Evolutionary conservation across 1,140 invertebrate species (phyloP).

Genomic region (Chelonus insularis): DNA sequence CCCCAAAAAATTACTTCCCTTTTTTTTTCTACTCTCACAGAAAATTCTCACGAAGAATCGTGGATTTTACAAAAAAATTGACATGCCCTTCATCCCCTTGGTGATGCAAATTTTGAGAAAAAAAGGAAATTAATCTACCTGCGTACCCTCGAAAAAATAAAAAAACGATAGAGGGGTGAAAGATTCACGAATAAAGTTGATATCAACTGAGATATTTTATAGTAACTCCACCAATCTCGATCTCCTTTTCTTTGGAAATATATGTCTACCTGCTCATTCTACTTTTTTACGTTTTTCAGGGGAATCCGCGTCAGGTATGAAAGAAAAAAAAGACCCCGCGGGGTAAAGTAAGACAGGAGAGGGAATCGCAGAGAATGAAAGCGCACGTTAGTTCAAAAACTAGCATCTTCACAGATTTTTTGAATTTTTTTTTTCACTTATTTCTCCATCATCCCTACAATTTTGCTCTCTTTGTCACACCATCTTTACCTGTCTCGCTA

Average conservation of each 20-base stretch:
- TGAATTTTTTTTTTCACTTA: constrained; percentile 41
- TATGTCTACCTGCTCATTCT: constrained; percentile 36
- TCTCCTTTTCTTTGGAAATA: constrained; percentile 12
- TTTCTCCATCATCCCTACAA: constrained; percentile 33
- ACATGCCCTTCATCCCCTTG: not conserved
- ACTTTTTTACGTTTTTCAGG: constrained; percentile 41
- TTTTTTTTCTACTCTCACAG: constrained; percentile 11
- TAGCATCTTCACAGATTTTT: constrained; percentile 40
- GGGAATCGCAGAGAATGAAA: constrained; percentile 25
- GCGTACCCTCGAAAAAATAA: not conserved
- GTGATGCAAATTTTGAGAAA: constrained; percentile 36
- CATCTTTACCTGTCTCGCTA: constrained; percentile 35
- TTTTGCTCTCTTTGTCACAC: constrained; percentile 27
- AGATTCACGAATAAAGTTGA: constrained; percentile 12
- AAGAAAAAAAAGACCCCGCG: constrained; percentile 28
- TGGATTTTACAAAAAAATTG: constrained; percentile 1
- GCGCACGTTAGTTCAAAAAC: constrained; percentile 33
- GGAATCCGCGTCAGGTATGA: constrained; percentile 49
- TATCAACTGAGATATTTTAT: constrained; percentile 42
- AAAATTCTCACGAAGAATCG: constrained; percentile 26
- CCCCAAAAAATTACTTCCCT: constrained; percentile 40
- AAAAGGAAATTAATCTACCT: constrained; percentile 25
- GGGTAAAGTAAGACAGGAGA: constrained; percentile 34
- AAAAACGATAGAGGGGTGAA: constrained; percentile 28
- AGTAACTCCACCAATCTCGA: constrained; percentile 37